Evolutionary conservation across 1,140 invertebrate species (phyloP), one percentile per base, ranked within the genome.

Genomic region (Fopius arisanus): DNA sequence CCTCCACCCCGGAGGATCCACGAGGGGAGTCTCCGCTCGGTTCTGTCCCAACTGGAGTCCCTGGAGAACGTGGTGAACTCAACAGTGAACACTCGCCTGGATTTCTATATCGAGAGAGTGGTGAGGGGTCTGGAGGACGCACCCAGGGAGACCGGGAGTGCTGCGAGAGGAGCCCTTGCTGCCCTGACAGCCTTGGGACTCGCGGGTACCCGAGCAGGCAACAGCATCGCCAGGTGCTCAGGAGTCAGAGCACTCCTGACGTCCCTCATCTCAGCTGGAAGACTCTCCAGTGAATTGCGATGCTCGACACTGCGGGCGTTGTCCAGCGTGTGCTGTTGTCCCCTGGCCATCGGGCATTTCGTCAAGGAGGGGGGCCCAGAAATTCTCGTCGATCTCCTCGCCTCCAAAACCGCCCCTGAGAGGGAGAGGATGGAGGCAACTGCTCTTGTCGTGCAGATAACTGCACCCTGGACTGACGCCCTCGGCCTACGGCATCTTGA

Each of bases 381-480:
- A 72, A 89, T 92, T 12, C 74, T 94, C 1, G 84, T 89, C 0
- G 91, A 93, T 67, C 83, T 93, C 3, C 79, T 94, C 1, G 78
- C 83, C 0, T 79, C 82, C 0, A 74, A 78, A 3, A 66, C 76
- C 0, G 74, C 81, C 0, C 80, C 86, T 10, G 90, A 92, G 74
- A 82, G 81, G 3, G 90, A 91, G 67, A 85, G 87, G 37, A 87
- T 87, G 37, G 94, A 94, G 83, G 92, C 92, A 0, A 90, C 92
- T 0, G 92, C 93, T 0, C 89, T 94, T 1, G 80, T 94, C 2
- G 92, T 93, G 0, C 94, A 94, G 80, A 89, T 94, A 63, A 94
- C 93, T 9, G 92, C 92, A 9, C 92, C 92, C 3, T 93, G 91
- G 89, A 89, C 92, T 1, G 90, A 93, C 29, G 89, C 80, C 1